Conservation (phyloP, 2,888 invertebrate species). For the Zaprionus obscuricornis region DNA sequence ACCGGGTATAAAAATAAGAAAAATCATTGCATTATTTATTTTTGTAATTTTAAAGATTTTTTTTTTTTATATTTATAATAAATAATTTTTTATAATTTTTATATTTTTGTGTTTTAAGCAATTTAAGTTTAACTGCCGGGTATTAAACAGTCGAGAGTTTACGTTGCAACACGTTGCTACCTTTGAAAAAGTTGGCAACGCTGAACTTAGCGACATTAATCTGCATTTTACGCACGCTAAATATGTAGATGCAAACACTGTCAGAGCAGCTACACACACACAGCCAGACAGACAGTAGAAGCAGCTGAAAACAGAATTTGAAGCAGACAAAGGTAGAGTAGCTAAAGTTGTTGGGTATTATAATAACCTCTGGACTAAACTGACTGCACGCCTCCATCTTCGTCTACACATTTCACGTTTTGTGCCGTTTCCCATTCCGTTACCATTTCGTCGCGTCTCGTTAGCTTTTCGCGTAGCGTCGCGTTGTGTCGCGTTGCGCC, state of each 20-base stretch:
- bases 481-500: conserved; percentile 16
- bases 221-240: conserved; percentile 68
- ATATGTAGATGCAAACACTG: conserved; percentile 42
- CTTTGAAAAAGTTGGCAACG: no score
- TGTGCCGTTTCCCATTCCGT: no score
- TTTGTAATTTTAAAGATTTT: no score
- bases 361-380: conserved; percentile 61
- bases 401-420: background rate
- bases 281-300: background rate
- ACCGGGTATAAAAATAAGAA: no score
- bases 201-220: conserved; percentile 60
- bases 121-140: no score
- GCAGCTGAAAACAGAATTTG: background rate
- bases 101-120: no score
- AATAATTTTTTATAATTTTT: no score
- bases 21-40: no score
- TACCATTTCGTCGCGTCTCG: no score
- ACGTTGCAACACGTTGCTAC: conserved; percentile 49
- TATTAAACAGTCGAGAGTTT: conserved; percentile 12
- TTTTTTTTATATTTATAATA: no score
- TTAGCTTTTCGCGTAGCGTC: no score
- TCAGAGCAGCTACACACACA: conserved; percentile 15
- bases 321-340: conserved; percentile 10
- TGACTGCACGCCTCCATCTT: conserved; percentile 13
- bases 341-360: conserved; percentile 51